Conservation (phyloP, 2,113 vertebrate species). For the Poecile atricapillus region DNA sequence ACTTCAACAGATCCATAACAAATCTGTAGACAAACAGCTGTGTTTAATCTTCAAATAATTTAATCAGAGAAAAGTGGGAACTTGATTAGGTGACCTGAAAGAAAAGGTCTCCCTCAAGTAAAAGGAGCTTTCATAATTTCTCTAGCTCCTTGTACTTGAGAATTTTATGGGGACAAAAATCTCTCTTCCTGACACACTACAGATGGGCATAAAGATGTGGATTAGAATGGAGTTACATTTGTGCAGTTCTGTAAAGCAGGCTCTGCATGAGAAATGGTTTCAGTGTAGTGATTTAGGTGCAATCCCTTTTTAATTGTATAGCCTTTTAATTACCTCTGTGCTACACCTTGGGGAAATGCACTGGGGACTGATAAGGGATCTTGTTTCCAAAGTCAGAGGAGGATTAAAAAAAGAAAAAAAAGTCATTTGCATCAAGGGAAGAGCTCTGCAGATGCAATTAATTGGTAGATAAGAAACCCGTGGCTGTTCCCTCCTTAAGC, state of each 20-base stretch:
- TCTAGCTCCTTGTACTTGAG: background rate
- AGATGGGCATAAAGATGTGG: background rate
- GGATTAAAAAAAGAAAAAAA: background rate
- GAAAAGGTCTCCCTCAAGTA: background rate
- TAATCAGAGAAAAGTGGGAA: background rate
- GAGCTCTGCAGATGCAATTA: constrained; percentile 9
- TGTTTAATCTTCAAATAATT: background rate
- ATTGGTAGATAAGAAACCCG: background rate
- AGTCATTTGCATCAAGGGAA: background rate
- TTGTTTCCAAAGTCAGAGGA: constrained; percentile 1
- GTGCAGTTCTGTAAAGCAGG: background rate
- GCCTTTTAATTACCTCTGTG: constrained; percentile 8
- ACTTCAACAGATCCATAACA: background rate
- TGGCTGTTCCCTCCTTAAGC: background rate
- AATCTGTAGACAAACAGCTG: background rate
- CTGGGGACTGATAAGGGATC: background rate
- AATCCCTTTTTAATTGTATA: constrained; percentile 25
- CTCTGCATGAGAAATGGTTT: background rate
- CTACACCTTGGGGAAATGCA: background rate
- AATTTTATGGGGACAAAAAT: background rate
- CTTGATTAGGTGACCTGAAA: background rate
- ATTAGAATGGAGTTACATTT: background rate
- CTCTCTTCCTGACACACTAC: background rate
- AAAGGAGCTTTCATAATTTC: background rate
- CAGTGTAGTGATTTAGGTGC: background rate